Evolutionary conservation across 1,140 invertebrate species (phyloP), one percentile per base, ranked within the genome.

Genomic region (Dinoponera quadriceps): DNA sequence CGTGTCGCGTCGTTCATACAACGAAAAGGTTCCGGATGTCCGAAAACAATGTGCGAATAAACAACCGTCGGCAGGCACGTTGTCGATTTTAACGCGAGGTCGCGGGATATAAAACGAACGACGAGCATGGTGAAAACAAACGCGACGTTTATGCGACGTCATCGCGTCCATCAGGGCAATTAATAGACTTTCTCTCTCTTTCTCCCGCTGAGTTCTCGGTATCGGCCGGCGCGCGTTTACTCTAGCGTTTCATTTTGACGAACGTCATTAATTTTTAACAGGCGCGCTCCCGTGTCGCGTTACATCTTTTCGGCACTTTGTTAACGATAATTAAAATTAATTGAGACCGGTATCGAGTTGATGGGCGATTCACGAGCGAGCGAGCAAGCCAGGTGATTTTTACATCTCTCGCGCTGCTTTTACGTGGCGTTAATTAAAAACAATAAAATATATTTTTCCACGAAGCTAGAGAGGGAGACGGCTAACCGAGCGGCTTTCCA

Each of bases 261-360:
- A 71, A 80, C 75, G 65, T 80, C 75, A 80, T 80, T 82, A 72
- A 82, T 82, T 82, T 82, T 82, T 74, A 82, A 74, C 71, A 44
- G 68, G 14, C 69, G 29, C 66, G 59, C 44, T 57, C 55, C 55
- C 54, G 33, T 71, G 51, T 73, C 44, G 16, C 57, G 69, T 82
- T 82, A 73, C 78, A 74, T 74, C 78, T 74, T 82, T 74, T 62
- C 68, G 59, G 22, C 69, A 74, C 71, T 74, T 74, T 73, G 69
- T 82, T 82, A 82, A 82, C 78, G 69, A 74, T 82, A 62, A 82
- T 82, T 82, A 82, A 82, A 80, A 80, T 80, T 80, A 80, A 80
- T 80, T 80, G 75, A 80, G 33, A 80, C 25, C 49, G 27, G 49
- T 69, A 71, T 80, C 66, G 75, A 71, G 25, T 7, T 48, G 22